Evolutionary conservation across 2,888 invertebrate species (phyloP).

Genomic region (Lordiphosa fenestrarum): DNA sequence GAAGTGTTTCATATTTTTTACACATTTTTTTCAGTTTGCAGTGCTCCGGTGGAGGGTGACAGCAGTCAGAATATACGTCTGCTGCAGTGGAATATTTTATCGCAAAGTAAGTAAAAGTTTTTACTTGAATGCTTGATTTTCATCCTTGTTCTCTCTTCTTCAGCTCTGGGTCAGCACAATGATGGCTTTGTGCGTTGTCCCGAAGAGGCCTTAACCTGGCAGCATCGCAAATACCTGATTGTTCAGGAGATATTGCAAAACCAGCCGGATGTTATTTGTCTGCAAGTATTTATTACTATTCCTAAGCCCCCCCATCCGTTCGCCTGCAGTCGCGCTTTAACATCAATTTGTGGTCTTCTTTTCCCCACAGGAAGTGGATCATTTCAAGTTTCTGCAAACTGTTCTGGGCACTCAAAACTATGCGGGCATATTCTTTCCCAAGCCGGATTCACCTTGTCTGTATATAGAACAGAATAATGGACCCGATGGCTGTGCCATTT

Average conservation of each 20-base stretch:
- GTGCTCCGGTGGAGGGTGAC: slow-evolving; percentile 80
- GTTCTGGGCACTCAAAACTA: slow-evolving; percentile 85
- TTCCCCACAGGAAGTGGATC: slow-evolving; percentile 85
- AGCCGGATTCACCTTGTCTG: slow-evolving; percentile 89
- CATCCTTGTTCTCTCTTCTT: slow-evolving; percentile 41
- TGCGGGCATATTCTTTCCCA: slow-evolving; percentile 86
- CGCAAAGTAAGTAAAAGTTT: slow-evolving; percentile 83
- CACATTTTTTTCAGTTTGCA: slow-evolving; percentile 78
- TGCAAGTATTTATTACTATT: slow-evolving; percentile 82
- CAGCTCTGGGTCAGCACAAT: slow-evolving; percentile 86
- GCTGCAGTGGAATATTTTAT: slow-evolving; percentile 87
- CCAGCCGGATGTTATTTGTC: slow-evolving; percentile 86
- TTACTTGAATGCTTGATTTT: no score
- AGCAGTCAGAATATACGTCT: slow-evolving; percentile 81
- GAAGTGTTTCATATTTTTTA: slow-evolving; percentile 14
- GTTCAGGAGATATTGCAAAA: slow-evolving; percentile 86
- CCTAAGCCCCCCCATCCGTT: background rate
- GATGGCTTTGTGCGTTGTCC: slow-evolving; percentile 88
- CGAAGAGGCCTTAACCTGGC: slow-evolving; percentile 86
- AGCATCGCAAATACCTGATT: slow-evolving; percentile 84
- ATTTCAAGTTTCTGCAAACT: slow-evolving; percentile 85
- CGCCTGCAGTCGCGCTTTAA: slow-evolving; percentile 47
- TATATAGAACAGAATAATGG: slow-evolving; percentile 87
- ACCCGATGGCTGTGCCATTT: slow-evolving; percentile 90
- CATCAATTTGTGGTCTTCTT: slow-evolving; percentile 4